Evolutionary conservation across 2,113 vertebrate species (phyloP), one percentile per base, ranked within the genome.

Genomic region (Microtus oregoni): DNA sequence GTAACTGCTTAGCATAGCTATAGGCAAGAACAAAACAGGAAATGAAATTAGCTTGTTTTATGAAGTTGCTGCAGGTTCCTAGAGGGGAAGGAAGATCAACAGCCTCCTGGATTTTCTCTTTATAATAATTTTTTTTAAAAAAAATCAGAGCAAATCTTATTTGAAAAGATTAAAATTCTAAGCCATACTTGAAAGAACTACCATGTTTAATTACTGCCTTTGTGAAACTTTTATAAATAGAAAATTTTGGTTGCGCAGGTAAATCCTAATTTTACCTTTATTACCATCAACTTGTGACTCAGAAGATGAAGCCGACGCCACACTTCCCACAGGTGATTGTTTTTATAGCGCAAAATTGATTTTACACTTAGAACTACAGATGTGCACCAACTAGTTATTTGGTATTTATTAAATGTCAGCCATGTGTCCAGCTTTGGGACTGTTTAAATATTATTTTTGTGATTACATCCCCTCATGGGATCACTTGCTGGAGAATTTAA

Each of bases 251-350:
- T 93, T 92, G 65, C 41, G 22, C 52, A 90, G 90, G 72, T 91
- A 95, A 97, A 52, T 75, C 83, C 94, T 95, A 52, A 94, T 96
- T 97, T 96, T 95, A 65, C 52, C 61, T 72, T 89, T 93, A 96
- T 67, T 92, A 87, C 67, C 52, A 55, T 77, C 76, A 73, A 86
- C 72, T 68, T 32, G 38, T 89, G 92, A 96, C 92, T 95, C 85
- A 92, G 47, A n/a, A 55, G 95, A 88, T 73, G 92, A 96, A 87
- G 91, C 86, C 68, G 86, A 85, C 86, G 32, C 58, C 41, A 58
- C 44, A n/a, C 47, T 94, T 90, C 86, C 94, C 86, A 52, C 65
- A 61, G 81, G 86, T 92, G 82, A 95, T 79, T 90, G 79, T 38
- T 94, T 94, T 96, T 78, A 92, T 76, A 85, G 65, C 44, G 50